These are phyloP conservation scores for Dromococcyx pavoninus DNA, from an alignment of 2,797 vertebrate genomes.

Conservation along the genomic window DNA sequence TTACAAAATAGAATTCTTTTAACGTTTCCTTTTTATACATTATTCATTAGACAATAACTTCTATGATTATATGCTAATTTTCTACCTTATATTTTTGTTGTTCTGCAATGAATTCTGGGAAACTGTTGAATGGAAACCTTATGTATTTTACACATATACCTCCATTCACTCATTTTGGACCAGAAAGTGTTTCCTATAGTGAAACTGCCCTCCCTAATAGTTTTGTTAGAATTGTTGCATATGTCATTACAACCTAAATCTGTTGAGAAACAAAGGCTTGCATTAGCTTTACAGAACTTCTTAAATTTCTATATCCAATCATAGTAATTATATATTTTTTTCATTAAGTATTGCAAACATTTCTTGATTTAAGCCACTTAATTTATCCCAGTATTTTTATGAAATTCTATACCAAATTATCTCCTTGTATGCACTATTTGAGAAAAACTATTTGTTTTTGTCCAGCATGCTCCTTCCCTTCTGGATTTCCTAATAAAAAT, in stretches of 20 bases:
- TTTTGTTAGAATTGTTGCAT: conserved; percentile 28
- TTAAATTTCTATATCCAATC: conserved; percentile 8
- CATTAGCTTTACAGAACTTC: conserved; percentile 12
- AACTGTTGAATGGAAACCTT: neutral
- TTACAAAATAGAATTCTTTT: neutral
- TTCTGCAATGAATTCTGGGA: conserved; percentile 57
- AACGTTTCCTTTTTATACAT: neutral
- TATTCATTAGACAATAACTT: neutral
- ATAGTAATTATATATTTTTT: neutral
- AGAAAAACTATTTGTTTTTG: conserved; percentile 23
- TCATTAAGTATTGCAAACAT: conserved; percentile 51
- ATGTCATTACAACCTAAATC: neutral
- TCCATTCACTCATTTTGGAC: neutral
- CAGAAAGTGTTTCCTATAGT: conserved; percentile 23
- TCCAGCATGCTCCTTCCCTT: neutral
- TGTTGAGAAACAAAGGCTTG: conserved; percentile 4
- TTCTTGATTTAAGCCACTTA: conserved; percentile 37
- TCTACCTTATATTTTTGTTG: conserved; percentile 47
- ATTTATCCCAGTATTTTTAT: conserved; percentile 29
- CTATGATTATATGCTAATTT: neutral
- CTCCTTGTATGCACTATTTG: neutral
- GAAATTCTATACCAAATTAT: conserved; percentile 29
- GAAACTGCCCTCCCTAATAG: neutral
- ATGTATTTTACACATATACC: conserved; percentile 11
- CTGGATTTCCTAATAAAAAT: neutral